These are phyloP conservation scores for Betta splendens DNA, from an alignment of 2,797 vertebrate genomes.

Conservation along the genomic window DNA sequence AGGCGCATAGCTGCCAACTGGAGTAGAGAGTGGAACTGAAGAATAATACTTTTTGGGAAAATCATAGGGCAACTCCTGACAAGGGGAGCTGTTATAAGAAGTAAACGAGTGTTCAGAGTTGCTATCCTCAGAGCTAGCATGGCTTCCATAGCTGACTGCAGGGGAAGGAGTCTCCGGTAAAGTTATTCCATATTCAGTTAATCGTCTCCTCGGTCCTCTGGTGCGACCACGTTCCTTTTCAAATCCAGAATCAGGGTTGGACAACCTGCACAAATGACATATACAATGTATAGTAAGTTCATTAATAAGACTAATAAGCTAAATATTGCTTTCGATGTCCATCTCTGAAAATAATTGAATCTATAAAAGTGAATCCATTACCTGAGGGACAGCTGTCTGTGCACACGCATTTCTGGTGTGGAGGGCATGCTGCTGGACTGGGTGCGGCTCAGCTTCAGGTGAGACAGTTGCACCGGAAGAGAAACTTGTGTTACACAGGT, in stretches of 20 bases:
- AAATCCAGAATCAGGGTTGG: conserved; percentile 71
- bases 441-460: conserved; percentile 66
- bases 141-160: conserved; percentile 51
- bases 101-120: conserved; percentile 84
- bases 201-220: conserved; percentile 79
- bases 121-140: conserved; percentile 84
- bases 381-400: conserved; percentile 85
- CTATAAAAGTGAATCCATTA: conserved; percentile 43
- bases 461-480: conserved; percentile 61
- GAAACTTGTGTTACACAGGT: conserved; percentile 63
- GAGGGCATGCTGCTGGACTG: conserved; percentile 84
- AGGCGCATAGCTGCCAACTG: conserved; percentile 53
- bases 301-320: conserved; percentile 1
- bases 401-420: conserved; percentile 85
- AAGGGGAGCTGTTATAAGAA: conserved; percentile 80
- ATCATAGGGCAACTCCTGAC: conserved; percentile 67
- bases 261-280: conserved; percentile 74
- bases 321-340: not conserved
- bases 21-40: conserved; percentile 44
- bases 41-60: conserved; percentile 61
- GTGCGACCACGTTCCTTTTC: conserved; percentile 79
- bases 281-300: not conserved
- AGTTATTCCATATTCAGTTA: conserved; percentile 80
- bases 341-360: not conserved
- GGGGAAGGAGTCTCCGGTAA: conserved; percentile 71